A percentile compares a stretch with the other conserved stretches of the same genome.
These are phyloP conservation scores for Camponotus fellah DNA, from an alignment of 2,888 invertebrate species.

Conservation along the genomic window DNA sequence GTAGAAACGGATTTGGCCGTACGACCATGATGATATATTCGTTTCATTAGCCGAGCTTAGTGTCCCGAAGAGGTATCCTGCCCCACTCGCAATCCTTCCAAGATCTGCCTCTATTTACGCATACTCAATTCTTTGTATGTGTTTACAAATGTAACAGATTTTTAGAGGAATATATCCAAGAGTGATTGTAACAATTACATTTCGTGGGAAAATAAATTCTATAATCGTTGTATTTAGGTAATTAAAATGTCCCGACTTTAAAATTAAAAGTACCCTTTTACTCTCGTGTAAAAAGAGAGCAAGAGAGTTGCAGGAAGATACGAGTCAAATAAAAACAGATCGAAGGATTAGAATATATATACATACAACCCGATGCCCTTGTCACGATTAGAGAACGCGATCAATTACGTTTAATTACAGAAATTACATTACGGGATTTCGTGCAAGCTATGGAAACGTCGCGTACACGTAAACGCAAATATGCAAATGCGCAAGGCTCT, in stretches of 20 bases:
- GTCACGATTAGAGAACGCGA: conserved; percentile 36
- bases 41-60: conserved; percentile 82
- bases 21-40: conserved; percentile 80
- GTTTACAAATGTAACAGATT: background rate
- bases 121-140: conserved; percentile 1
- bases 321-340: conserved; percentile 20
- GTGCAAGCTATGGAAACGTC: conserved; percentile 12
- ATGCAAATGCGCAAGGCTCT: conserved; percentile 40
- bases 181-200: conserved; percentile 5
- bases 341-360: conserved; percentile 27
- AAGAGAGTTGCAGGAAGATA: background rate
- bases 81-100: conserved; percentile 47
- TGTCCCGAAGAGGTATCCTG: conserved; percentile 22
- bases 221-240: conserved; percentile 34
- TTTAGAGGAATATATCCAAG: conserved; percentile 26
- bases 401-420: conserved; percentile 45
- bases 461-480: conserved; percentile 27
- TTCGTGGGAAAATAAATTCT: background rate
- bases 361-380: conserved; percentile 20
- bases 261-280: background rate
- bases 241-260: background rate
- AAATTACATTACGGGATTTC: conserved; percentile 40
- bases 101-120: conserved; percentile 56
- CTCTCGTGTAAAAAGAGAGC: background rate
- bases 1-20: conserved; percentile 81